These are phyloP conservation scores for Laodelphax striatellus DNA, from an alignment of 1,140 invertebrate species.

Conservation along the genomic window DNA sequence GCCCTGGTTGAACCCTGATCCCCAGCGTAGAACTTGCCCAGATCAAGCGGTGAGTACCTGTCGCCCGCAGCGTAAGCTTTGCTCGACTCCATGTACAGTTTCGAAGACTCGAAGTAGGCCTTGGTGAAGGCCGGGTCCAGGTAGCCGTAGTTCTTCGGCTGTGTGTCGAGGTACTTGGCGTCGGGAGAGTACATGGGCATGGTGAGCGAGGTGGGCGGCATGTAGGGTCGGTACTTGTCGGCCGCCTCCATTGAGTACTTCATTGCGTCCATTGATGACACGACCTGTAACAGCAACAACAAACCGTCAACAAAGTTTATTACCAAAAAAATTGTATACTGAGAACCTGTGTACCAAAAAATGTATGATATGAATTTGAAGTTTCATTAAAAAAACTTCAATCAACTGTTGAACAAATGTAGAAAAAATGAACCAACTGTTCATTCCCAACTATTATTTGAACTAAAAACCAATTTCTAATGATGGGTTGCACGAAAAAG, in stretches of 20 bases:
- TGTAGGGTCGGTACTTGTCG: constrained; percentile 60
- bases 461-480: no score
- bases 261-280: constrained; percentile 62
- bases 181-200: constrained; percentile 55
- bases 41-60: constrained; percentile 41
- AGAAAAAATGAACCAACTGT: no score
- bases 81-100: constrained; percentile 57
- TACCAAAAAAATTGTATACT: no score
- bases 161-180: constrained; percentile 27
- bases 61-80: constrained; percentile 34
- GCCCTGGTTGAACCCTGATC: not conserved
- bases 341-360: no score
- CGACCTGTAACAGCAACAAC: constrained; percentile 38
- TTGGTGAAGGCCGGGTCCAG: constrained; percentile 54
- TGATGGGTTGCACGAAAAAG: no score
- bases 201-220: constrained; percentile 44
- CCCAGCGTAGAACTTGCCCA: constrained; percentile 50
- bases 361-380: no score
- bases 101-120: constrained; percentile 61
- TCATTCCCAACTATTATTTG: no score
- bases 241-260: constrained; percentile 63
- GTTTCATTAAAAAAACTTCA: no score
- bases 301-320: no score
- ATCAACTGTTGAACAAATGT: no score
- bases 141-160: constrained; percentile 35